phyloP scores from a whole-genome alignment of 2,797 vertebrate genomes.

The Aselliscus stoliczkanus region DNA sequence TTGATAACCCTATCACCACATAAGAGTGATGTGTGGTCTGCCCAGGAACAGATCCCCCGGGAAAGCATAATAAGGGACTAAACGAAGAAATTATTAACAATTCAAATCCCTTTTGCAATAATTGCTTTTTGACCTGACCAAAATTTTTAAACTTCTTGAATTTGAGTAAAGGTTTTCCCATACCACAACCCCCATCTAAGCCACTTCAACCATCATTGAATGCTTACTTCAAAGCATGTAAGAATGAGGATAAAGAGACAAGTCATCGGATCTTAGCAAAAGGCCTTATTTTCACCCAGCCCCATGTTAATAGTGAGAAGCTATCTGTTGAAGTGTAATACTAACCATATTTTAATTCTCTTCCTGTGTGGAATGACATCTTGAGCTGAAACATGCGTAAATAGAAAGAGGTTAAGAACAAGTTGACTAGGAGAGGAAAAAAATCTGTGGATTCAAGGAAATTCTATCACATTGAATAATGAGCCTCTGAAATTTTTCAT shows the following conservation, averaged over 20 bases:
- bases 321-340: not conserved
- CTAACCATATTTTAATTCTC: not conserved
- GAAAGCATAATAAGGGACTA: not conserved
- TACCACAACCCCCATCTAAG: accelerated
- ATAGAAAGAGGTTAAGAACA: not conserved
- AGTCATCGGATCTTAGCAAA: not conserved
- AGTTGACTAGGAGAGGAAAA: not conserved
- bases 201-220: not conserved
- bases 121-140: not conserved
- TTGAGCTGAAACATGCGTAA: not conserved
- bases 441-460: slow-evolving; percentile 4
- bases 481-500: not conserved
- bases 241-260: not conserved
- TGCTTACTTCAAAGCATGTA: not conserved
- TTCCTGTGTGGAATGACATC: not conserved
- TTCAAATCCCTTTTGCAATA: not conserved
- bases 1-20: not conserved
- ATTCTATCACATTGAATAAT: not conserved
- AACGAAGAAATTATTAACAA: not conserved
- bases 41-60: not conserved
- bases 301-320: not conserved
- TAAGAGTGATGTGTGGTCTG: not conserved
- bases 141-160: not conserved
- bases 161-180: not conserved
- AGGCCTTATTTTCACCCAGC: not conserved